Base-by-base conservation (phyloP, 2,113 vertebrate species). In the Toxotes chatareus region DNA sequence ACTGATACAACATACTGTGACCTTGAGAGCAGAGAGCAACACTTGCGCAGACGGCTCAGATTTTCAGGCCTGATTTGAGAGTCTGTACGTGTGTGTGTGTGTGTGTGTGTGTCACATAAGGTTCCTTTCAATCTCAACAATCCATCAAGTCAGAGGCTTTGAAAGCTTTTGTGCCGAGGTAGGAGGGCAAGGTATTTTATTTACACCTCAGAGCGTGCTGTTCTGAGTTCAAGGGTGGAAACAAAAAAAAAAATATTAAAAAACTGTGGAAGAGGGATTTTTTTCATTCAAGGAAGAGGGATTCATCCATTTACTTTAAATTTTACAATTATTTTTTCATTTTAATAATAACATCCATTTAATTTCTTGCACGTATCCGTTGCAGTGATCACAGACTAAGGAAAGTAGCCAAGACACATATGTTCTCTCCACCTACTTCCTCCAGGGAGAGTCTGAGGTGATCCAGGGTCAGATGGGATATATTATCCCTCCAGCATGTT, bases 11-110 rank as follows among this genome's bases (percentile, higher is more conserved):
- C 34, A 62, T 7, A 3, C 10, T 0, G 53, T 79, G 84, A 92
- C 91, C 89, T 84, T 76, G 82, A 85, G 79, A 88, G 64, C 83
- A 85, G 73, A 77, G 79, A 60, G 70, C 82, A 67, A 23, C 60
- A 31, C 70, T 23, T 1, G 4, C 2, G 6, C 55, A 46, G 13
- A 55, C 42, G 14, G 79, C 80, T 86, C 70, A 44, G 71, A 82
- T 80, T 73, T 46, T 82, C 51, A 70, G 67, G 31, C 44, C 73
- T 61, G 59, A 84, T 87, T 65, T 42, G 5, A 34, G 68, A 10
- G 60, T 31, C 31, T 60, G 36, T 70, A 17, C 42, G 34, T 44
- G 56, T 73, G 73, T 51, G 68, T 31, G 63, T 63, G 63, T 27
- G 32, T 31, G 56, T 78, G 79, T 70, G 79, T 60, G 78, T 67